phyloP scores from a whole-genome alignment of 2,797 vertebrate species.

The Falco cherrug region DNA sequence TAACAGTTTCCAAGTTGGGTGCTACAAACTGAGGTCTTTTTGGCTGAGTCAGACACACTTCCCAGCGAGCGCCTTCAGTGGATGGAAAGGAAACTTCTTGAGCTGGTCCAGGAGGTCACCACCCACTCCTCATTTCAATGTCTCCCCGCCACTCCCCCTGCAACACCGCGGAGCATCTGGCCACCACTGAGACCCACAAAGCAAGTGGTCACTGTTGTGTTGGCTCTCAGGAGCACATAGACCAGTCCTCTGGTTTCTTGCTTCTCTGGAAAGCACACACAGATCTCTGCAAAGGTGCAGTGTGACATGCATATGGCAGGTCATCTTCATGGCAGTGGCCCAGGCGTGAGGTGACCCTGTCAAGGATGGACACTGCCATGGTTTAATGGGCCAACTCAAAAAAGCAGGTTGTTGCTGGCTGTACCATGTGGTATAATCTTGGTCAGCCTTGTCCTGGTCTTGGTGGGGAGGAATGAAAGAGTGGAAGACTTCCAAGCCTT shows the following conservation, averaged over 20 bases:
- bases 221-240: neutral
- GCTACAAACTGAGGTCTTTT: neutral
- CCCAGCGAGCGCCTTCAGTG: neutral
- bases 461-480: neutral
- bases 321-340: neutral
- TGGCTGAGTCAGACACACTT: neutral
- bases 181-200: neutral
- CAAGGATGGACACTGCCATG: neutral
- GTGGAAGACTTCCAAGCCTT: neutral
- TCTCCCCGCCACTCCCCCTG: neutral
- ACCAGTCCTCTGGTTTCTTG: neutral
- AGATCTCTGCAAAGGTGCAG: neutral
- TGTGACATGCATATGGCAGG: rapidly evolving
- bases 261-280: neutral
- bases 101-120: neutral
- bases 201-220: neutral
- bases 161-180: neutral
- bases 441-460: neutral
- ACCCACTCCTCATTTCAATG: neutral
- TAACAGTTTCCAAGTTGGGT: slow-evolving; percentile 7
- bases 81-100: neutral
- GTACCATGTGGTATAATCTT: rapidly evolving
- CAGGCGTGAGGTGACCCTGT: neutral
- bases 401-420: neutral
- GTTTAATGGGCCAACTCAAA: neutral